Evolutionary conservation across 1,140 invertebrate genomes (phyloP).

Genomic region (Brachionus sp.): DNA sequence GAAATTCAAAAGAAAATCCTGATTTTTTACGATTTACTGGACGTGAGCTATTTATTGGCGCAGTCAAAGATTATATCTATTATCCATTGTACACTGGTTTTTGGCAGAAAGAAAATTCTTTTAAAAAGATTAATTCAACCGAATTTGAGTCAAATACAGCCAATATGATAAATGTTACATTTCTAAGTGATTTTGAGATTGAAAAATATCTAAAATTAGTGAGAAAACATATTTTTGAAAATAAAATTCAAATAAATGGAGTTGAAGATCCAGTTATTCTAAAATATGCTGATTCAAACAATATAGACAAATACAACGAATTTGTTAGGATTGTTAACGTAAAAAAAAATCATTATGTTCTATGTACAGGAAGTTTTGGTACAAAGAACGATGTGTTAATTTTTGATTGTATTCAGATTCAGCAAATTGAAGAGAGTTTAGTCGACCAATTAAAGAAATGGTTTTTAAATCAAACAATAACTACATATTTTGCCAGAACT

Average conservation of each 20-base stretch:
- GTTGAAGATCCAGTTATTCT: not conserved
- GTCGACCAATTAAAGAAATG: not conserved
- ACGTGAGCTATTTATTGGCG: too few species aligned
- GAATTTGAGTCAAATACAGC: not conserved
- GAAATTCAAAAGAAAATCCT: too few species aligned
- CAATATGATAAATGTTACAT: not conserved
- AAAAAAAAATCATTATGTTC: not conserved
- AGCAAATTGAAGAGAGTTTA: not conserved
- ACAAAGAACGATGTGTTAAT: not conserved
- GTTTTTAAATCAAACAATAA: not conserved
- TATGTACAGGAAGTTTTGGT: not conserved
- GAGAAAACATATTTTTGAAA: not conserved
- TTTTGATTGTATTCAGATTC: not conserved
- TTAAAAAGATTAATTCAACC: not conserved
- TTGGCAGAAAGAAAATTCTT: not conserved
- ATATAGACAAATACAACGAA: not conserved
- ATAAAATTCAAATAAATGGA: not conserved
- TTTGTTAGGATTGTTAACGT: not conserved
- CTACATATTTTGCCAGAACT: not conserved
- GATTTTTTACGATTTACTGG: too few species aligned
- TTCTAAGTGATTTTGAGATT: not conserved
- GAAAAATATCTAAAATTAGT: not conserved
- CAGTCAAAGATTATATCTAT: not conserved
- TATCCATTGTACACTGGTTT: not conserved
- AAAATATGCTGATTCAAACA: not conserved